Percentiles rank a stretch among this genome's conserved stretches.
Conservation (phyloP, 2,113 vertebrate genomes). For the Stegostoma tigrinum region DNA sequence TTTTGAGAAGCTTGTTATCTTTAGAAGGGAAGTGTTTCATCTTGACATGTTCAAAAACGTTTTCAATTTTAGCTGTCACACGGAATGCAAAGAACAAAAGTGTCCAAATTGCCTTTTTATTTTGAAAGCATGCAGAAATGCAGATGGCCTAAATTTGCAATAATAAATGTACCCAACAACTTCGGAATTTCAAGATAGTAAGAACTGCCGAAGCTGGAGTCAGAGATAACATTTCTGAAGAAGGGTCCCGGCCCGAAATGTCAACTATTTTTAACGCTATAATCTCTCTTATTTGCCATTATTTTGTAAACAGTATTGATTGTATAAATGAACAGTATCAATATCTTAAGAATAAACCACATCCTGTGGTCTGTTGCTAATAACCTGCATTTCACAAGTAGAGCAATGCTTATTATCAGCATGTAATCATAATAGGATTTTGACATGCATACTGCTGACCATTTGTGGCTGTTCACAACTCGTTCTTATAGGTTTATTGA, state of each 20-base stretch:
- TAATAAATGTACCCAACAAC: neutral
- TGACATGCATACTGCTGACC: neutral
- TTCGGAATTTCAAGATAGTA: neutral
- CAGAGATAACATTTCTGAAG: too few species aligned
- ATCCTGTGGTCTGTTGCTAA: slow-evolving; percentile 25
- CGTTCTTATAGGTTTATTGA: neutral
- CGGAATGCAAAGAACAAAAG: neutral
- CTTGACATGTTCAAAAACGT: neutral
- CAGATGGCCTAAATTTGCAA: neutral
- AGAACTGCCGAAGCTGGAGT: too few species aligned
- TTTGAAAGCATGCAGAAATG: neutral
- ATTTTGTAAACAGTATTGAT: neutral
- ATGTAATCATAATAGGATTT: neutral
- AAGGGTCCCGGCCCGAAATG: too few species aligned
- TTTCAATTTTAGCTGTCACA: neutral
- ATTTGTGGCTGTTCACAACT: neutral
- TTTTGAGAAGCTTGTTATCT: neutral
- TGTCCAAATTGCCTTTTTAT: neutral
- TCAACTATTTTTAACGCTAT: neutral
- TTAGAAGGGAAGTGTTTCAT: neutral
- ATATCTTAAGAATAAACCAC: slow-evolving; percentile 8
- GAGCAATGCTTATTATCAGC: neutral
- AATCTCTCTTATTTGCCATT: too few species aligned
- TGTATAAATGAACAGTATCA: neutral
- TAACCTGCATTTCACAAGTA: neutral